These are phyloP conservation scores for Lamprotornis superbus DNA, from an alignment of 2,113 vertebrate genomes.

Conservation along the genomic window DNA sequence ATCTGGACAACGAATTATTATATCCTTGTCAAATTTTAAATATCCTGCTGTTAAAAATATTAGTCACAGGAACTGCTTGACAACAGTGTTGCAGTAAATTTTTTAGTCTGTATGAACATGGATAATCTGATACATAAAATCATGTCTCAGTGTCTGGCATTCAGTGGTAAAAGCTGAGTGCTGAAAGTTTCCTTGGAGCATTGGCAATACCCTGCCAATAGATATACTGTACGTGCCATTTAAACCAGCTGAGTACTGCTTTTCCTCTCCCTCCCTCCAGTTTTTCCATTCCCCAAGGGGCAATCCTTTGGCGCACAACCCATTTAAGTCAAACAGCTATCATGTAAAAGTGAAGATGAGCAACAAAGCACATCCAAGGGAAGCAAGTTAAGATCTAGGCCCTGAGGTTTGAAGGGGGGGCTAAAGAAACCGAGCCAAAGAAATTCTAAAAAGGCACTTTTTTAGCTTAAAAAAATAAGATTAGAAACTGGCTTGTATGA, in stretches of 20 bases:
- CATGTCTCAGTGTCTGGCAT: constrained; percentile 15
- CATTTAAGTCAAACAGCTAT: constrained; percentile 69
- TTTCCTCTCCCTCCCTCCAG: constrained; percentile 62
- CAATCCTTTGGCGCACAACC: constrained; percentile 58
- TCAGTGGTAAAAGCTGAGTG: neutral
- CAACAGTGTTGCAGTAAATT: constrained; percentile 46
- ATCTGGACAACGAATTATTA: constrained; percentile 71
- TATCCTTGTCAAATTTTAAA: constrained; percentile 76
- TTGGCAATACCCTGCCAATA: constrained; percentile 58
- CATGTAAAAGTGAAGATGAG: constrained; percentile 65
- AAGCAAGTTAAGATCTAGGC: constrained; percentile 72
- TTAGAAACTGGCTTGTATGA: constrained; percentile 78
- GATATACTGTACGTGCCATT: constrained; percentile 35
- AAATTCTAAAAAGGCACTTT: constrained; percentile 74
- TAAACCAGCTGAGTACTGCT: constrained; percentile 62
- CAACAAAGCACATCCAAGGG: constrained; percentile 72
- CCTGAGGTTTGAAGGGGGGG: constrained; percentile 25
- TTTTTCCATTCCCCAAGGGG: constrained; percentile 66
- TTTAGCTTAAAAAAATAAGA: constrained; percentile 75
- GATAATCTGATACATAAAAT: constrained; percentile 62
- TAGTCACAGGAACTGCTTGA: constrained; percentile 70
- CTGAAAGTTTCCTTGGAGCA: constrained; percentile 44
- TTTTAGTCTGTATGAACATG: constrained; percentile 34
- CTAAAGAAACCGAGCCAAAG: constrained; percentile 74
- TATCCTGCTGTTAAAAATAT: constrained; percentile 76